A percentile compares a stretch with the other conserved stretches of the same genome.
Conservation (phyloP, 2,888 invertebrate species). For the Ennomos erosarius region DNA sequence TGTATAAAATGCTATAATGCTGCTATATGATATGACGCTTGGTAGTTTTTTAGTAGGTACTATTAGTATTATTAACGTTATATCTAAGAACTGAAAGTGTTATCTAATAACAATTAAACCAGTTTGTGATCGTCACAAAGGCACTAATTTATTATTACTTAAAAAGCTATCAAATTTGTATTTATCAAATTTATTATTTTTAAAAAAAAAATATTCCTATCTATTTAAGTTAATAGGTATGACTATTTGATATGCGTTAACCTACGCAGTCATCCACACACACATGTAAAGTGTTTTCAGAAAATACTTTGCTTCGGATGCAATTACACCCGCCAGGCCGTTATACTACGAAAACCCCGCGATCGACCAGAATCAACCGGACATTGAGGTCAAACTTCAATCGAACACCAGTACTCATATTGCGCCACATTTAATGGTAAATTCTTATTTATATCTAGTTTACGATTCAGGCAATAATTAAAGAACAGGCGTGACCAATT, state of each 20-base stretch:
- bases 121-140: no score
- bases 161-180: no score
- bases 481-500: slow-evolving; percentile 65
- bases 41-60: no score
- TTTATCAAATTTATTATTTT: no score
- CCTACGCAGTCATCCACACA: neutral
- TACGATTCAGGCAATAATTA: slow-evolving; percentile 63
- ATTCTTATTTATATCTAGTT: slow-evolving; percentile 57
- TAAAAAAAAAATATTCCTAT: no score
- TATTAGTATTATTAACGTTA: no score
- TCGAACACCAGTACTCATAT: slow-evolving; percentile 51
- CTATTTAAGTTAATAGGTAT: no score
- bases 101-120: no score
- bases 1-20: slow-evolving; percentile 2
- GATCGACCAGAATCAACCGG: slow-evolving; percentile 30
- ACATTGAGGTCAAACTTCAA: slow-evolving; percentile 55
- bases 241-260: slow-evolving; percentile 6
- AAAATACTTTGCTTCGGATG: neutral
- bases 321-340: slow-evolving; percentile 1
- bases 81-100: no score
- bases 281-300: neutral
- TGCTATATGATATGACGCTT: no score
- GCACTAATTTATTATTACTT: no score
- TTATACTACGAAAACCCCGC: slow-evolving; percentile 17
- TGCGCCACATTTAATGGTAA: slow-evolving; percentile 62